These are phyloP conservation scores for Troides helena DNA, from an alignment of 2,888 invertebrate genomes.

Conservation along the genomic window DNA sequence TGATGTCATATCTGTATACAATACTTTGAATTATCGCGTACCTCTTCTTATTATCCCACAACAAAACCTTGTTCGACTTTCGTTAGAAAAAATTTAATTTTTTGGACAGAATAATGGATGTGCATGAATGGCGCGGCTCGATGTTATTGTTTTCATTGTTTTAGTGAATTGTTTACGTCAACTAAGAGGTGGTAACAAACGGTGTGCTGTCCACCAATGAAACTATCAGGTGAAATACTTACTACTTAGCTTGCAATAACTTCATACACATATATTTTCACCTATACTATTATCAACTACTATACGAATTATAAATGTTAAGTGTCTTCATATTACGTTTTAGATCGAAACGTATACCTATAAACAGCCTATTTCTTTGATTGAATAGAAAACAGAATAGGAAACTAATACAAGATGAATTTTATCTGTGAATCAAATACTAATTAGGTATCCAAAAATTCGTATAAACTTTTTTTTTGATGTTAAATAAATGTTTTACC, in stretches of 20 bases:
- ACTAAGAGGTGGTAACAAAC: conserved; percentile 7
- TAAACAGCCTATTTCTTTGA: no score
- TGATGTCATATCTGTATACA: not conserved
- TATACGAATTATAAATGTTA: no score
- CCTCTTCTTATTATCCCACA: not conserved
- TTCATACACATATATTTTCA: no score
- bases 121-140: conserved; percentile 2
- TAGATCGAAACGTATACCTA: no score
- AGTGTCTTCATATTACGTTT: no score
- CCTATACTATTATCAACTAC: no score
- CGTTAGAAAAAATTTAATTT: not conserved
- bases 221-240: not conserved
- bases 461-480: no score
- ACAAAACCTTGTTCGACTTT: not conserved
- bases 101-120: conserved; percentile 1
- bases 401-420: no score
- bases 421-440: no score
- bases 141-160: conserved; percentile 20
- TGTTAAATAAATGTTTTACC: no score
- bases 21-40: not conserved
- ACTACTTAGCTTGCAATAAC: not conserved
- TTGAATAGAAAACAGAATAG: no score
- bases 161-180: conserved; percentile 13
- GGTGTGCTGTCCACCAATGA: not conserved
- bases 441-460: no score